Conservation (phyloP, 2,113 vertebrate genomes). For the Hippocampus comes region DNA sequence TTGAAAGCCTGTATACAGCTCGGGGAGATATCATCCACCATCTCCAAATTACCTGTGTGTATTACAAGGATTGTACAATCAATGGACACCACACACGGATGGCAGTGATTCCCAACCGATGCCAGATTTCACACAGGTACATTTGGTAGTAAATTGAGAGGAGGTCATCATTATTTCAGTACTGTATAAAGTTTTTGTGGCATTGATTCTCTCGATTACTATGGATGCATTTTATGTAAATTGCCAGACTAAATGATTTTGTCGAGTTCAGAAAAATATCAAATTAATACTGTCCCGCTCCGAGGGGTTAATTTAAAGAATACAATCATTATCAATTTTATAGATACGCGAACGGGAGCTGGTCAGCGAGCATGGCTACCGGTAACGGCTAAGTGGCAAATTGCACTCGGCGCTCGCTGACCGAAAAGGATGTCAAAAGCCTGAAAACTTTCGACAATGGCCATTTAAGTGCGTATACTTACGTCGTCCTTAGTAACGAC, state of each 20-base stretch:
- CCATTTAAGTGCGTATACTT: constrained; percentile 40
- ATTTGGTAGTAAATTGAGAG: too few relatives aligned
- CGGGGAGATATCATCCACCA: constrained; percentile 82
- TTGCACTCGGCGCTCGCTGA: too few relatives aligned
- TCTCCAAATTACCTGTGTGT: constrained; percentile 75
- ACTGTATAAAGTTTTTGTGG: too few relatives aligned
- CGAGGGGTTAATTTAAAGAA: not conserved
- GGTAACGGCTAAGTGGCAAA: not conserved
- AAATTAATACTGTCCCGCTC: not conserved
- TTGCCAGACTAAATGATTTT: too few relatives aligned
- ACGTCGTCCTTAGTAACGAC: constrained; percentile 67
- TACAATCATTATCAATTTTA: not conserved
- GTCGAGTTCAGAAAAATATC: not conserved
- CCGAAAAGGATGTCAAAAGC: not conserved
- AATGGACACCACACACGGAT: not conserved
- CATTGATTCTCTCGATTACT: too few relatives aligned
- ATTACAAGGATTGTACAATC: not conserved
- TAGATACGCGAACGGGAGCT: not conserved
- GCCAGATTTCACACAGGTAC: too few relatives aligned
- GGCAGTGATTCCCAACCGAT: not conserved
- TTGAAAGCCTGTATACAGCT: constrained; percentile 59
- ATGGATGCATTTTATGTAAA: too few relatives aligned
- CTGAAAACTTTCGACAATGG: not conserved
- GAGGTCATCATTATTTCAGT: too few relatives aligned
- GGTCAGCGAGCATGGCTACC: not conserved